Evolutionary conservation across 2,113 vertebrate genomes (phyloP).

Genomic region (Sminthopsis crassicaudata): DNA sequence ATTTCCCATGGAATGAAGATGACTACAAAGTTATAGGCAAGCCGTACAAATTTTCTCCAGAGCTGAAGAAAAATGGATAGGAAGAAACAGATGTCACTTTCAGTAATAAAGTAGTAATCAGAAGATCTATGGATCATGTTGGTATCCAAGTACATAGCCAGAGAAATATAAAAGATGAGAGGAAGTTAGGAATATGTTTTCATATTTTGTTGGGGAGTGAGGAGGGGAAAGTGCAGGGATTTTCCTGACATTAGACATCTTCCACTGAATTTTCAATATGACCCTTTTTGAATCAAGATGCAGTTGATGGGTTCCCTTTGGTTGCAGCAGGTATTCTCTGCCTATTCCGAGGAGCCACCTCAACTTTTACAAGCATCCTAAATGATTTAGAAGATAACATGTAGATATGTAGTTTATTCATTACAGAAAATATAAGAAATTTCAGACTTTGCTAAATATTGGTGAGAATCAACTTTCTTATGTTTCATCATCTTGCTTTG

Average conservation of each 20-base stretch:
- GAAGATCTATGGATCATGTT: neutral
- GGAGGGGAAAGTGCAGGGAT: neutral
- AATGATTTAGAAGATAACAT: neutral
- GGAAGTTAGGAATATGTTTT: neutral
- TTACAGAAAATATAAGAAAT: neutral
- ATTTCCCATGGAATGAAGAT: conserved; percentile 98
- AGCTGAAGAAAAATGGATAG: conserved; percentile 84
- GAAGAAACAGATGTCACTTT: neutral
- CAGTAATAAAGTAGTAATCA: rapidly evolving
- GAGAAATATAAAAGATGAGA: neutral
- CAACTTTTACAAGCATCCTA: neutral
- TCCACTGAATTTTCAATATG: neutral
- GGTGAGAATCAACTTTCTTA: neutral
- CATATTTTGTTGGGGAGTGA: neutral
- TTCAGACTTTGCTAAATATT: neutral
- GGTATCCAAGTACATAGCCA: neutral
- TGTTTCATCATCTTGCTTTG: neutral
- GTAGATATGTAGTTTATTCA: neutral
- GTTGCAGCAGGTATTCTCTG: neutral
- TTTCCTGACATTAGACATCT: neutral
- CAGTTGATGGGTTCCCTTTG: neutral
- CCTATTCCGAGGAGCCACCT: neutral
- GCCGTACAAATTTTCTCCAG: conserved; percentile 92
- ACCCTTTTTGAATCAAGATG: neutral
- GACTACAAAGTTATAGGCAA: conserved; percentile 93